These are phyloP conservation scores for Oxystoma pomonae DNA, from an alignment of 2,888 invertebrate genomes.

Conservation along the genomic window DNA sequence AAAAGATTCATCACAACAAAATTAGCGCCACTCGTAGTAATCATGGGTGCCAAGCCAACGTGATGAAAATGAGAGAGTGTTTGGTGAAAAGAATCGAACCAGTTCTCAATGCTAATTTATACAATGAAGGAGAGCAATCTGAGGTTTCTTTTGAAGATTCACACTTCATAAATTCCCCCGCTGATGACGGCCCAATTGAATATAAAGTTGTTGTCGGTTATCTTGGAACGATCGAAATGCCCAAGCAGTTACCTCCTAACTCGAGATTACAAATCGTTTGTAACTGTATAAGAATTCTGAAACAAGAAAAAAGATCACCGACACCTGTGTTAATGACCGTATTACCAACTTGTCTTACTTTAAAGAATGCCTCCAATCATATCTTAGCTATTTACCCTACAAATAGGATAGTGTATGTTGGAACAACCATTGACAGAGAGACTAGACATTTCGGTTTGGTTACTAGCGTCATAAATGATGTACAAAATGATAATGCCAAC, in stretches of 20 bases:
- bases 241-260: constrained; percentile 72
- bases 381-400: constrained; percentile 84
- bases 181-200: constrained; percentile 57
- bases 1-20: background rate
- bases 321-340: constrained; percentile 83
- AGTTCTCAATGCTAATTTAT: constrained; percentile 25
- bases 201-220: constrained; percentile 89
- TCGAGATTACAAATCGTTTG: constrained; percentile 75
- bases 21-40: background rate
- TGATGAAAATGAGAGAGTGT: constrained; percentile 25
- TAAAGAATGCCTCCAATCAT: constrained; percentile 74
- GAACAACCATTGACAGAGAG: constrained; percentile 87
- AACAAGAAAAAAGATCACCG: constrained; percentile 84
- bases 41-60: constrained; percentile 26
- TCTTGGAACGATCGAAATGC: constrained; percentile 94
- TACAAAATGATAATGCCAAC: constrained; percentile 28
- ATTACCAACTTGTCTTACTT: constrained; percentile 71
- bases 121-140: constrained; percentile 12
- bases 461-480: constrained; percentile 67
- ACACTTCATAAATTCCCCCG: constrained; percentile 27
- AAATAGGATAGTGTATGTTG: constrained; percentile 82
- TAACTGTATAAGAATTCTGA: constrained; percentile 81
- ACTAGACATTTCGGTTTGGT: constrained; percentile 90
- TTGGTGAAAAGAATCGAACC: constrained; percentile 23
- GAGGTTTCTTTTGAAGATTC: constrained; percentile 10